These are phyloP conservation scores for Siniperca undulata DNA, from an alignment of 2,797 vertebrate species.

Conservation along the genomic window DNA sequence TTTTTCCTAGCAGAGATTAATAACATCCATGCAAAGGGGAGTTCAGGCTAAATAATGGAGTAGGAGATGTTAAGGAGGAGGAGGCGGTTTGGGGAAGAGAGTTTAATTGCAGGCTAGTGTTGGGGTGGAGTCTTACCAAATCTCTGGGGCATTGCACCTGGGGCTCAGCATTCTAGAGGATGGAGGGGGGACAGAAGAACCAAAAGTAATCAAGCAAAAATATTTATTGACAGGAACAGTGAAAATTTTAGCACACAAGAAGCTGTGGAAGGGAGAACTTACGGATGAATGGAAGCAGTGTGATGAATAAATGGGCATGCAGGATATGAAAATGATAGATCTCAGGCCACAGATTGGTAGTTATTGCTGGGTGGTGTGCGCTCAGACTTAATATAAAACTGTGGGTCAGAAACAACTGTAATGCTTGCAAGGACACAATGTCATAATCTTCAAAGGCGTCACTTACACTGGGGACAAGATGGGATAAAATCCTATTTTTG, in stretches of 20 bases:
- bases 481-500: neutral
- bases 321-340: constrained; percentile 31
- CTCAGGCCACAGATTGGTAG: constrained; percentile 15
- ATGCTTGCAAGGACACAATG: neutral
- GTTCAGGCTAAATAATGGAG: constrained; percentile 15
- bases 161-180: constrained; percentile 78
- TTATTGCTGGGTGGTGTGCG: neutral
- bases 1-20: constrained; percentile 12
- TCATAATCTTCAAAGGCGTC: neutral
- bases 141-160: constrained; percentile 79
- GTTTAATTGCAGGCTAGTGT: constrained; percentile 45
- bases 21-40: constrained; percentile 9
- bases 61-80: neutral
- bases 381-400: constrained; percentile 4
- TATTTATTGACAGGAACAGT: constrained; percentile 26
- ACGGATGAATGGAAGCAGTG: neutral
- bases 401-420: neutral
- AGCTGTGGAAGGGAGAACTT: neutral
- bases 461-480: too few species aligned
- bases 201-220: constrained; percentile 57
- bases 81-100: neutral
- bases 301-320: constrained; percentile 29
- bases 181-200: constrained; percentile 47
- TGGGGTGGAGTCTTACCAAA: constrained; percentile 79
- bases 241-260: constrained; percentile 10